phyloP scores from a whole-genome alignment of 1,140 invertebrate genomes.

The Rhynchophorus ferrugineus region DNA sequence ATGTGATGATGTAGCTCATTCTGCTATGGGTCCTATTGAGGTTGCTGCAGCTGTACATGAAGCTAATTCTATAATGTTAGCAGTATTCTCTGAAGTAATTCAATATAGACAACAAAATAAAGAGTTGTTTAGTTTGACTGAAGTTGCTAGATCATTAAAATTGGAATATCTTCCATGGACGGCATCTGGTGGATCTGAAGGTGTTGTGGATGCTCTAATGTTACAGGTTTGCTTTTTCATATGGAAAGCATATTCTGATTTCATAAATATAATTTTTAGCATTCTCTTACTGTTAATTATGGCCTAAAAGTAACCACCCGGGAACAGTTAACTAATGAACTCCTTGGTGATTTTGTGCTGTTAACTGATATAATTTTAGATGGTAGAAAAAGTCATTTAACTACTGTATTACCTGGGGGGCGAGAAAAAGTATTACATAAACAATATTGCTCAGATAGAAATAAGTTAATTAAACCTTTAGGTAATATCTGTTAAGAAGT shows the following conservation, averaged over 20 bases:
- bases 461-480: conserved; percentile 47
- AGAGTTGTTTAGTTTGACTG: conserved; percentile 43
- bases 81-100: conserved; percentile 50
- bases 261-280: conserved; percentile 34
- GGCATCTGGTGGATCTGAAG: conserved; percentile 45
- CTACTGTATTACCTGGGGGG: conserved; percentile 55
- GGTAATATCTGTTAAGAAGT: no score
- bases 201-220: conserved; percentile 47
- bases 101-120: conserved; percentile 51
- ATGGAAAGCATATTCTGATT: background rate
- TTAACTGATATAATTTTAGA: conserved; percentile 72
- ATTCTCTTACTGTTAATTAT: conserved; percentile 50
- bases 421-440: conserved; percentile 52
- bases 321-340: conserved; percentile 43
- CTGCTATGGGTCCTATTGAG: conserved; percentile 46
- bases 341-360: conserved; percentile 64
- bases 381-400: conserved; percentile 61
- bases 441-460: conserved; percentile 59
- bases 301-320: conserved; percentile 50
- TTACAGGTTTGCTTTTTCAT: conserved; percentile 41
- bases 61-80: conserved; percentile 50
- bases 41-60: conserved; percentile 48
- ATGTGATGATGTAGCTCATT: conserved; percentile 47
- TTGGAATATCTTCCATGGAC: conserved; percentile 61
- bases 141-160: conserved; percentile 34